Conservation (phyloP, 1,140 invertebrate species). For the Drosophila santomea region DNA sequence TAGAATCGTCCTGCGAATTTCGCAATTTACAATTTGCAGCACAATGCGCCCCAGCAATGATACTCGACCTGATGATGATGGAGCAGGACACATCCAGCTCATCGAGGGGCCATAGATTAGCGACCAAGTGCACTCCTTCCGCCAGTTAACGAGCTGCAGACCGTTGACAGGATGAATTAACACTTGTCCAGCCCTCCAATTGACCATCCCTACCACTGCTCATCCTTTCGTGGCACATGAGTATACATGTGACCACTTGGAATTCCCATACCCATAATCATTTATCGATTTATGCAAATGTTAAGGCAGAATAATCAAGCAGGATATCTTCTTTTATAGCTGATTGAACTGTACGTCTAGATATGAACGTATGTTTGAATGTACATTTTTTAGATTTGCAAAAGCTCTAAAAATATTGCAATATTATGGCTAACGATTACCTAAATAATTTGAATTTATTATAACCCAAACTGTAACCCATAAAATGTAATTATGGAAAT, state of each 20-base stretch:
- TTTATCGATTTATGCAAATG: conserved; percentile 53
- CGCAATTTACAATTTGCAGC: conserved; percentile 45
- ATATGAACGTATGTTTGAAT: neutral
- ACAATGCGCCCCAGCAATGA: conserved; percentile 22
- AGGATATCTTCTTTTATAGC: conserved; percentile 6
- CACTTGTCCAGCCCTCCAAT: conserved; percentile 37
- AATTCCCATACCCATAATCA: neutral
- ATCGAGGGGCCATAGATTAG: conserved; percentile 62
- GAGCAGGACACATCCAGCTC: conserved; percentile 34
- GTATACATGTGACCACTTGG: neutral
- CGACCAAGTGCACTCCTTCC: conserved; percentile 63
- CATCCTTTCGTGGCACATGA: neutral
- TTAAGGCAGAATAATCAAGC: conserved; percentile 5
- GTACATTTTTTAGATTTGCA: neutral
- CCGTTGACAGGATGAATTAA: conserved; percentile 45
- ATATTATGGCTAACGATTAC: no score
- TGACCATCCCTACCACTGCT: conserved; percentile 6
- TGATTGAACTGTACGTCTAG: conserved; percentile 33
- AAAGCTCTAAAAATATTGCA: neutral
- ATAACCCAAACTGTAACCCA: neutral
- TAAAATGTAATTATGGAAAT: neutral
- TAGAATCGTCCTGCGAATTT: conserved; percentile 44
- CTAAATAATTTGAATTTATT: no score
- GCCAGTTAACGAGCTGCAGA: conserved; percentile 45
- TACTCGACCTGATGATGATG: conserved; percentile 32